Evolutionary conservation across 1,140 invertebrate species (phyloP).

Genomic region (Euura lappo): DNA sequence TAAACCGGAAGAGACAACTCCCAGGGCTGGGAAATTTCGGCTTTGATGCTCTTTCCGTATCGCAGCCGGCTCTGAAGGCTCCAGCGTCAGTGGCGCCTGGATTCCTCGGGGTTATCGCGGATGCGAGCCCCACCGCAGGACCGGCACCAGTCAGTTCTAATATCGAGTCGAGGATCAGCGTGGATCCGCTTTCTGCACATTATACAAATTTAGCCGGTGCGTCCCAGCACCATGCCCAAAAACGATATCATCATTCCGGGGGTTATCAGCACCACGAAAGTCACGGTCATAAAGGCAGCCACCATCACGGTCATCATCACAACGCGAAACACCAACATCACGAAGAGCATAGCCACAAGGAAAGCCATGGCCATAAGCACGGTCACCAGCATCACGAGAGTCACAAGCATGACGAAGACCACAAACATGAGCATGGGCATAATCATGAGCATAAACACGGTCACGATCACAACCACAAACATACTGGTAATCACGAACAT

Average conservation of each 20-base stretch:
- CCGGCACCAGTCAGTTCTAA: not conserved
- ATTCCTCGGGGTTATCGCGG: no score
- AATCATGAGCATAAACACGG: constrained; percentile 41
- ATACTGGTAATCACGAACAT: constrained; percentile 38
- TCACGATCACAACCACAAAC: constrained; percentile 43
- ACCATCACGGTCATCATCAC: constrained; percentile 22
- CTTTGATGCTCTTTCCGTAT: not conserved
- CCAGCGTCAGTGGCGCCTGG: no score
- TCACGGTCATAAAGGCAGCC: constrained; percentile 22
- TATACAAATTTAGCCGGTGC: not conserved
- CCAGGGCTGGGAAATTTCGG: not conserved
- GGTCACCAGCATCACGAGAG: constrained; percentile 35
- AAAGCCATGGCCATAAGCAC: constrained; percentile 25
- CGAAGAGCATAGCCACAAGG: constrained; percentile 32
- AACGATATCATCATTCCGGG: constrained; percentile 26
- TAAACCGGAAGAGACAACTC: not conserved
- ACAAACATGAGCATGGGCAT: constrained; percentile 37
- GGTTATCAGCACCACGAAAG: constrained; percentile 23
- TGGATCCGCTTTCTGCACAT: not conserved
- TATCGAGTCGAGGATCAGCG: not conserved
- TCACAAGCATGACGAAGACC: constrained; percentile 36
- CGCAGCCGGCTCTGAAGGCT: not conserved
- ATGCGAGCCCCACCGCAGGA: not conserved
- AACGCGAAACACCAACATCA: constrained; percentile 28
- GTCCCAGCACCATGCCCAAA: constrained; percentile 23